A percentile compares a stretch with the other conserved stretches of the same genome.
Evolutionary conservation across 2,797 vertebrate genomes (phyloP).

Genomic region (Numenius phaeopus): DNA sequence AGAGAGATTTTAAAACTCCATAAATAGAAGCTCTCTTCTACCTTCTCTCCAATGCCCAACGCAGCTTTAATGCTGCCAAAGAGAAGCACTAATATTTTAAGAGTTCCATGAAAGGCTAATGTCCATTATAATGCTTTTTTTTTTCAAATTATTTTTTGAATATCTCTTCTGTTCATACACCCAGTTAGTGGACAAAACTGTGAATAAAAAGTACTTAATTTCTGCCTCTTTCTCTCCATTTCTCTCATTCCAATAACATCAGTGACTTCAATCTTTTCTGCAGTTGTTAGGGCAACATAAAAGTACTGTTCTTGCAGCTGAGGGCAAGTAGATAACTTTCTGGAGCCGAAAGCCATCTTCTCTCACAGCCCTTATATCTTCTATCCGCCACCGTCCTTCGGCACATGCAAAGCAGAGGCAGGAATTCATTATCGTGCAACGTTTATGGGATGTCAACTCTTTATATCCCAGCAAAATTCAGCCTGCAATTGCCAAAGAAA

Average conservation of each 20-base stretch:
- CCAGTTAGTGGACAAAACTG: not conserved
- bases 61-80: not conserved
- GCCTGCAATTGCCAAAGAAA: not conserved
- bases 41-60: not conserved
- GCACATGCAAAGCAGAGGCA: not conserved
- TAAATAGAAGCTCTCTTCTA: conserved; percentile 1
- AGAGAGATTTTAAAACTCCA: not conserved
- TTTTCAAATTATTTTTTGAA: not conserved
- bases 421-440: rapidly evolving
- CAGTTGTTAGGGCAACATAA: not conserved
- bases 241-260: not conserved
- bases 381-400: not conserved
- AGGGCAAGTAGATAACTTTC: not conserved
- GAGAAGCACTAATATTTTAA: not conserved
- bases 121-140: not conserved
- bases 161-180: not conserved
- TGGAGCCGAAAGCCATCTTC: not conserved
- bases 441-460: not conserved
- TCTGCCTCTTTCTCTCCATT: not conserved
- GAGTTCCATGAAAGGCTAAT: not conserved
- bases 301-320: not conserved
- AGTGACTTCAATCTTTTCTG: not conserved
- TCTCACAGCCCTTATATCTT: not conserved
- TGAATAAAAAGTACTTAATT: not conserved
- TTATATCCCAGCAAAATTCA: not conserved